Evolutionary conservation across 1,140 invertebrate species (phyloP).

Genomic region (Drosophila nebulosa): DNA sequence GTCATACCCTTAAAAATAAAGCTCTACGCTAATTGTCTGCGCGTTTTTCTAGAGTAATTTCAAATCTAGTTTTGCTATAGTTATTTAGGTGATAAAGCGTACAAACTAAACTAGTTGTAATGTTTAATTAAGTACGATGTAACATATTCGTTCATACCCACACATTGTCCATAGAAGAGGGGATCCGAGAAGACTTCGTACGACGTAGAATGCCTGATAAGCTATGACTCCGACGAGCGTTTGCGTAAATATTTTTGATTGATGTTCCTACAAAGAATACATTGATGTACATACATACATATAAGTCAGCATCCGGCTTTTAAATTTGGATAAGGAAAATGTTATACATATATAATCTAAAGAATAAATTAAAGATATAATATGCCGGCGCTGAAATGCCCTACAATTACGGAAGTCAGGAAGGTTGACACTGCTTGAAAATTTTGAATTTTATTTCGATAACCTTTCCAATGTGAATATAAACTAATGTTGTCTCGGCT

Average conservation of each 20-base stretch:
- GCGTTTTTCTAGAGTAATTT: no score
- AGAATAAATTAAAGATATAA: not conserved
- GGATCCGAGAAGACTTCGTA: not conserved
- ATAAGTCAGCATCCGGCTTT: not conserved
- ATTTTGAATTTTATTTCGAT: not conserved
- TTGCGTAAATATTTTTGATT: not conserved
- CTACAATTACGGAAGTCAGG: not conserved
- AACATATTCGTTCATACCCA: not conserved
- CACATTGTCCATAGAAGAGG: not conserved
- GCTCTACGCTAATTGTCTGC: not conserved
- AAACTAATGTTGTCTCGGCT: not conserved
- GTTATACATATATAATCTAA: not conserved
- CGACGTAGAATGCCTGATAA: constrained; percentile 5
- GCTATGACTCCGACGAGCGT: constrained; percentile 1
- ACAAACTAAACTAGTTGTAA: no score
- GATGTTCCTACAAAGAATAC: not conserved
- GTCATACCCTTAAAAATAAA: not conserved
- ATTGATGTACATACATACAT: not conserved
- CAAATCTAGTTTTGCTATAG: no score
- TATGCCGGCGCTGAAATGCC: not conserved
- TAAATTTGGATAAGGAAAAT: not conserved
- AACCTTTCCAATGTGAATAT: not conserved
- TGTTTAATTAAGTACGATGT: no score
- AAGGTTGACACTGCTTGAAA: not conserved
- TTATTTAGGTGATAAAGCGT: no score